Conservation (phyloP, 2,113 vertebrate genomes). For the Rhabdornis inornatus region DNA sequence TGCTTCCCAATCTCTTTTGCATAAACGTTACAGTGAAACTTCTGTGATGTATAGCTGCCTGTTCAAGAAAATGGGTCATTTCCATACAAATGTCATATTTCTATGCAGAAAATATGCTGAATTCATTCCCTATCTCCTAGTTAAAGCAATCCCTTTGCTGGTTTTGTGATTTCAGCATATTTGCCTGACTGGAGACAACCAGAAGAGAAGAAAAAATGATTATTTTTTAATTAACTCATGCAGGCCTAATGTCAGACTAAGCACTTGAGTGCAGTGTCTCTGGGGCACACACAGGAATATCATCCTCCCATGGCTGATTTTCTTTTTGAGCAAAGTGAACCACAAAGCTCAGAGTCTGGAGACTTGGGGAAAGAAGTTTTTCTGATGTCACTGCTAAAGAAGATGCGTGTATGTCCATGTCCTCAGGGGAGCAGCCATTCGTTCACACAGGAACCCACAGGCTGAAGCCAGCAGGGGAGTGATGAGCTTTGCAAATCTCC, state of each 20-base stretch:
- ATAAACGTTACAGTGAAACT: not conserved
- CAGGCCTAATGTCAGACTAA: not conserved
- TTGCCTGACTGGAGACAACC: not conserved
- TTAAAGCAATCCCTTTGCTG: not conserved
- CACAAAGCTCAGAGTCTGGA: not conserved
- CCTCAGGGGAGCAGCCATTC: not conserved
- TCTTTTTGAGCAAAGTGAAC: not conserved
- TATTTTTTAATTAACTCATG: constrained; percentile 24
- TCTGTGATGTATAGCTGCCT: constrained; percentile 21
- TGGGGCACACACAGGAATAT: not conserved
- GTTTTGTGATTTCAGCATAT: constrained; percentile 26
- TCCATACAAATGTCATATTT: constrained; percentile 35
- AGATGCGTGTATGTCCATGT: not conserved
- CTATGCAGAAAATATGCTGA: constrained; percentile 48
- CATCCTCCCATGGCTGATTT: not conserved
- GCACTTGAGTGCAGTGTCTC: not conserved
- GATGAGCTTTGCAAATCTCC: not conserved
- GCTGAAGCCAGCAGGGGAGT: not conserved
- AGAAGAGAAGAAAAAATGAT: not conserved
- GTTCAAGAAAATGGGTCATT: constrained; percentile 46
- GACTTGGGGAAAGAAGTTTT: not conserved
- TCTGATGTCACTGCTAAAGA: not conserved
- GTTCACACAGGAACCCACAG: not conserved
- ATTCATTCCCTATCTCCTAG: not conserved
- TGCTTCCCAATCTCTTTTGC: constrained; percentile 4